phyloP scores from a whole-genome alignment of 2,888 invertebrate genomes.

The Coelinius sp. region DNA sequence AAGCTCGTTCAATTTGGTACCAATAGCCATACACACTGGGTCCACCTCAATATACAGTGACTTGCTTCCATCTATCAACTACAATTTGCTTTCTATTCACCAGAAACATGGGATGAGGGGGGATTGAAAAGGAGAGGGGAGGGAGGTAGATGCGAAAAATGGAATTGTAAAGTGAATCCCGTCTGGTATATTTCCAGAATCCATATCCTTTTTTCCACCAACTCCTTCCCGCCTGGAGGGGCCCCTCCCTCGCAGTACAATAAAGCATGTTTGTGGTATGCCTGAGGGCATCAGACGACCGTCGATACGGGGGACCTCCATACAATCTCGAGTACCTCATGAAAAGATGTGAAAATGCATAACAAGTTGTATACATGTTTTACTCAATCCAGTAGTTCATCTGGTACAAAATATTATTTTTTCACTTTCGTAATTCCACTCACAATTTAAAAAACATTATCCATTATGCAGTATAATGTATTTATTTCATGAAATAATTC shows the following conservation, averaged over 20 bases:
- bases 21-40: constrained; percentile 26
- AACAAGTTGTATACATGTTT: not conserved
- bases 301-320: not conserved
- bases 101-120: constrained; percentile 26
- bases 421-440: too few relatives aligned
- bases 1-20: constrained; percentile 38
- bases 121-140: not conserved
- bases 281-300: constrained; percentile 35
- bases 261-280: constrained; percentile 53
- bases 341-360: constrained; percentile 24
- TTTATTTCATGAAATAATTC: too few relatives aligned
- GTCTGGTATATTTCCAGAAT: constrained; percentile 27
- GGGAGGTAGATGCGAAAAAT: constrained; percentile 28
- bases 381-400: too few relatives aligned
- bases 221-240: not conserved
- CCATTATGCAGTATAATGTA: too few relatives aligned
- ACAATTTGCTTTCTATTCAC: constrained; percentile 59
- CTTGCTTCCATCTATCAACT: constrained; percentile 34
- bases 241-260: constrained; percentile 46
- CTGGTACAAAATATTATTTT: too few relatives aligned
- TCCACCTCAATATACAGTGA: constrained; percentile 18
- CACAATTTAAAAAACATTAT: too few relatives aligned
- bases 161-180: constrained; percentile 29
- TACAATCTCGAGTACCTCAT: not conserved
- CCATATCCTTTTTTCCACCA: constrained; percentile 5